These are phyloP conservation scores for Hoplostethus mediterraneus DNA, from an alignment of 2,797 vertebrate genomes.

Conservation along the genomic window DNA sequence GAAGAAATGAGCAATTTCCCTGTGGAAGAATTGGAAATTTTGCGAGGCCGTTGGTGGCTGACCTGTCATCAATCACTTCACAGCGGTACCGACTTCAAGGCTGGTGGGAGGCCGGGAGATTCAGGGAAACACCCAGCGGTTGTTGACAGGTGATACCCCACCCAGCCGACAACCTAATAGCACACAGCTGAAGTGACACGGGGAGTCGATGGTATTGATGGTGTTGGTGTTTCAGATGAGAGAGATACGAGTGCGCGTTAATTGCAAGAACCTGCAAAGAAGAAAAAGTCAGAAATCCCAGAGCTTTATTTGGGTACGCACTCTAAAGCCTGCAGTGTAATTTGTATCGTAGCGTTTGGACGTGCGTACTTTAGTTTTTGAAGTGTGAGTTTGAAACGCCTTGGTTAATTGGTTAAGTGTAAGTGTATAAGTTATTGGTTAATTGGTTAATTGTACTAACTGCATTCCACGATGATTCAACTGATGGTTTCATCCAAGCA, in stretches of 20 bases:
- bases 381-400: no score
- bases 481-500: no score
- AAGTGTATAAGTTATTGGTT: no score
- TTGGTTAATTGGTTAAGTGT: no score
- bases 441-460: no score
- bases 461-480: no score
- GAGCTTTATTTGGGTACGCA: neutral
- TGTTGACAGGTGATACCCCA: constrained; percentile 91
- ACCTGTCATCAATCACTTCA: constrained; percentile 99
- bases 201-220: constrained; percentile 20
- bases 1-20: constrained; percentile 99
- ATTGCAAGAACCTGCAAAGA: constrained; percentile 1
- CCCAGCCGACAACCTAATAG: constrained; percentile 85
- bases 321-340: no score
- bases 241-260: constrained; percentile 12
- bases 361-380: no score
- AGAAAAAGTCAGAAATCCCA: constrained; percentile 5
- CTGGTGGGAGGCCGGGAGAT: constrained; percentile 78
- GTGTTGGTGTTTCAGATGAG: constrained; percentile 31
- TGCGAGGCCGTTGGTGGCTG: constrained; percentile 91
- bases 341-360: no score
- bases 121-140: constrained; percentile 56
- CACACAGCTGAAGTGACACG: constrained; percentile 83
- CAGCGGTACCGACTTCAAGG: constrained; percentile 83
- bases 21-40: constrained; percentile 97